Evolutionary conservation across 2,888 invertebrate species (phyloP), one percentile per base, ranked within the genome.

Genomic region (Brenthis daphne): DNA sequence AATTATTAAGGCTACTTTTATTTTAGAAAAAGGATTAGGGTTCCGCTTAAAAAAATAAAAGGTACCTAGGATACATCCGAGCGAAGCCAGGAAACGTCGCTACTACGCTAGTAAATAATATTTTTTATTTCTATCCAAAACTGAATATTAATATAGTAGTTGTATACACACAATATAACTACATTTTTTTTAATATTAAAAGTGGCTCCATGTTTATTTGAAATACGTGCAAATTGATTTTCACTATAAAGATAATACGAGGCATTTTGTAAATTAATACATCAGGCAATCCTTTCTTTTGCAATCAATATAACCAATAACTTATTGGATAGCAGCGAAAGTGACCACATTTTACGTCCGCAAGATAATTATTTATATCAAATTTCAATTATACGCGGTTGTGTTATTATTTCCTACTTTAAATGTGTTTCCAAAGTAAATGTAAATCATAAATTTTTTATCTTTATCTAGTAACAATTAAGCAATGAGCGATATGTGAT

Each of bases 321-420:
- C 47, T 67, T 67, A 69, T 69, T 61, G 29, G 51, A 48, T 51
- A 55, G 29, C 55, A 61, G 69, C 56, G 69, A 65, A 57, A 69
- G 65, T 61, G 51, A 61, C 69, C 65, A 37, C 56, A 55, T 56
- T 51, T 58, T 65, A 55, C 24, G 58, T 58, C 51, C 55, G 16
- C 61, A 16, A 65, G 69, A 61, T 57, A 65, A 65, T 55, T 65
- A 65, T 69, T 61, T 61, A 65, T 69, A 69, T 69, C 33, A 55
- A 43, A 65, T 69, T 47, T 56, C 65, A 65, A 63, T 69, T 61
- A 61, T 57, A 56, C 47, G 69, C 57, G 69, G 69, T 69, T 57
- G 58, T 43, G 12, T 55, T 68, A 64, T 57, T 68, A 55, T 68
- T 60, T 68, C 60, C 58, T 55, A 14, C 48, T 65, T 29, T 16